A percentile compares a stretch with the other conserved stretches of the same genome.
Evolutionary conservation across 2,113 vertebrate genomes (phyloP).

Genomic region (Otolemur garnettii): DNA sequence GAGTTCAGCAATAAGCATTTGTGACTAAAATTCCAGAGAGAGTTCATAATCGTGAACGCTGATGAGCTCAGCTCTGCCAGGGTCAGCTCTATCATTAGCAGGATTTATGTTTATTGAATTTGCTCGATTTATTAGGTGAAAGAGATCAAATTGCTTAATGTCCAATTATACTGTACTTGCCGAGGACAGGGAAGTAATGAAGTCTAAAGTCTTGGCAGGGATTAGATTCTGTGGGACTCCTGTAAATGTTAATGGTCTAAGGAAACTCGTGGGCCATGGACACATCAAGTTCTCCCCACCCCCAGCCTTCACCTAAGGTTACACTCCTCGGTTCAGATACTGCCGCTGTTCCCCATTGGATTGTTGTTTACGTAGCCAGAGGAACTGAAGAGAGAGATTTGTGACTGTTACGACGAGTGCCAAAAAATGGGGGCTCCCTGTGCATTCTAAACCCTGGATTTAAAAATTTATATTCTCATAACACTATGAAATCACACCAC

Average conservation of each 20-base stretch:
- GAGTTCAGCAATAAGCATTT: background rate
- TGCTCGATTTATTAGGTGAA: conserved; percentile 81
- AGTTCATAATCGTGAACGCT: background rate
- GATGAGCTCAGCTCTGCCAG: conserved; percentile 68
- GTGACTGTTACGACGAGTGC: background rate
- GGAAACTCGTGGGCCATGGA: background rate
- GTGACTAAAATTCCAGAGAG: conserved; percentile 51
- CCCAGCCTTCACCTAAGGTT: background rate
- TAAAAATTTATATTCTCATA: background rate
- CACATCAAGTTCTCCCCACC: background rate
- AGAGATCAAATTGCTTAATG: conserved; percentile 82
- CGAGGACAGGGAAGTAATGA: conserved; percentile 73
- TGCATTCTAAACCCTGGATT: background rate
- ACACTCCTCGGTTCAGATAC: background rate
- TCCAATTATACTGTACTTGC: conserved; percentile 78
- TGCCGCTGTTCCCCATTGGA: background rate
- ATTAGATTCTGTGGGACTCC: background rate
- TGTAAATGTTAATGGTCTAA: background rate
- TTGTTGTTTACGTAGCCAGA: background rate
- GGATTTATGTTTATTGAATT: conserved; percentile 79
- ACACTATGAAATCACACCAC: conserved; percentile 1
- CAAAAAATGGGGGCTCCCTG: background rate
- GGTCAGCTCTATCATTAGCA: conserved; percentile 67
- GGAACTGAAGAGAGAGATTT: background rate
- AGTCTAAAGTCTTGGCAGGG: conserved; percentile 70